These are phyloP conservation scores for Drosophila neotestacea DNA, from an alignment of 2,888 invertebrate genomes.

Conservation along the genomic window DNA sequence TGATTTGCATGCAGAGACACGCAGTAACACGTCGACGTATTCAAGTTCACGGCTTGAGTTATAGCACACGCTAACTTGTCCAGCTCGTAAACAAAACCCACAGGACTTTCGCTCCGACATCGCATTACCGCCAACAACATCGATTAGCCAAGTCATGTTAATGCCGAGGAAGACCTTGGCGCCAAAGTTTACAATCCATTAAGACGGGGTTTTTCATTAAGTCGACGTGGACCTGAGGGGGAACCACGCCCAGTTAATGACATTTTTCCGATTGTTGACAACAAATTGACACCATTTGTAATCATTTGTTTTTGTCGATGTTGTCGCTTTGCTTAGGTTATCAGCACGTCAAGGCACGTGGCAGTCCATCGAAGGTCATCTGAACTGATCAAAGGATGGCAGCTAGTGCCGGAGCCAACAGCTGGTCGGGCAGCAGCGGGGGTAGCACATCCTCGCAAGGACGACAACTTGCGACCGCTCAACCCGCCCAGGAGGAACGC, in stretches of 20 bases:
- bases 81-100: conserved; percentile 35
- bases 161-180: conserved; percentile 61
- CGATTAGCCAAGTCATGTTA: conserved; percentile 50
- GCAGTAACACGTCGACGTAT: conserved; percentile 51
- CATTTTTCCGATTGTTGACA: conserved; percentile 76
- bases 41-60: conserved; percentile 77
- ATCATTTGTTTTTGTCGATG: conserved; percentile 49
- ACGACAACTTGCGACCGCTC: conserved; percentile 72
- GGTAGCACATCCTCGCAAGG: conserved; percentile 80
- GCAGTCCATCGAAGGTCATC: conserved; percentile 43
- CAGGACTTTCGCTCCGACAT: conserved; percentile 44
- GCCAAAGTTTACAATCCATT: conserved; percentile 75
- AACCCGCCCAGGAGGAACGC: conserved; percentile 82
- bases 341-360: conserved; percentile 57
- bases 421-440: conserved; percentile 84
- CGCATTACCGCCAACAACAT: conserved; percentile 31
- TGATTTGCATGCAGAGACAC: conserved; percentile 65
- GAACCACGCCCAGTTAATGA: conserved; percentile 63
- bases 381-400: conserved; percentile 59
- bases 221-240: conserved; percentile 9
- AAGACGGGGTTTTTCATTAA: conserved; percentile 27
- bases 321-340: conserved; percentile 42
- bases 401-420: conserved; percentile 66
- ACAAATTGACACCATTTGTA: conserved; percentile 80
- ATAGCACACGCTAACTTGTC: conserved; percentile 62